Conservation (phyloP, 92 coral and sea anemone species). For the Nematostella vectensis region DNA sequence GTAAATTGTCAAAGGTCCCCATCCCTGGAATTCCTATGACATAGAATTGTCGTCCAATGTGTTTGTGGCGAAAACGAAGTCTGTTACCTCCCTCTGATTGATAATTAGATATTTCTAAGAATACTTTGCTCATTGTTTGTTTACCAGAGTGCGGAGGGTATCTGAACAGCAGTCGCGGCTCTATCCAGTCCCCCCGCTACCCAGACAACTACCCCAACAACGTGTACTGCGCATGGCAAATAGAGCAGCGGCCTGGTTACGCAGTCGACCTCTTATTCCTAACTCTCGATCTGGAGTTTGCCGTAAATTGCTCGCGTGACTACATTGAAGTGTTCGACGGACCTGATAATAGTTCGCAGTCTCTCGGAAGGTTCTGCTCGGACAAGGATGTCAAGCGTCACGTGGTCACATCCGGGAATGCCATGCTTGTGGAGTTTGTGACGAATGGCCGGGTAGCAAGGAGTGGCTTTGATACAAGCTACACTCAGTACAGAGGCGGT, state of each 20-base stretch:
- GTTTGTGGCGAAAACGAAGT: no score
- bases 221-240: slow-evolving; percentile 41
- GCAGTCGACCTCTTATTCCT: slow-evolving; percentile 18
- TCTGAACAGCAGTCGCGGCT: slow-evolving; percentile 22
- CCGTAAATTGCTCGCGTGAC: slow-evolving; percentile 37
- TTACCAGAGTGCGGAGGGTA: slow-evolving; percentile 26
- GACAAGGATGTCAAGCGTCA: slow-evolving; percentile 11
- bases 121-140: no score
- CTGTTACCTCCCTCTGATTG: no score
- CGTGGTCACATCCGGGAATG: slow-evolving; percentile 38
- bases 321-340: slow-evolving; percentile 41
- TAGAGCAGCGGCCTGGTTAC: slow-evolving; percentile 37
- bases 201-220: slow-evolving; percentile 47
- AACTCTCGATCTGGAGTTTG: slow-evolving; percentile 31
- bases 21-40: no score
- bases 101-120: no score
- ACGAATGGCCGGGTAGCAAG: slow-evolving; percentile 19
- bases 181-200: slow-evolving; percentile 41
- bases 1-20: no score
- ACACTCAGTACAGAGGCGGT: slow-evolving; percentile 35
- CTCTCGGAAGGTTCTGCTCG: slow-evolving; percentile 49
- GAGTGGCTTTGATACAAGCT: slow-evolving; percentile 34
- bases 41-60: no score
- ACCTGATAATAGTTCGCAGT: slow-evolving; percentile 25
- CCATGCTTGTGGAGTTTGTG: slow-evolving; percentile 31